phyloP scores from a whole-genome alignment of 2,113 vertebrate genomes.

The rabbit (Oryctolagus cuniculus) region mOryCun1.1 NC_091436.1:40712501-40713000 shows the following conservation, averaged over 20 bases:
- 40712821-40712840: background rate
- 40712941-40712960: background rate
- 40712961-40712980: background rate
- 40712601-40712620: conserved; percentile 20
- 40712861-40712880: background rate
- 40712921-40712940: background rate
- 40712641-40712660: background rate
- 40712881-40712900: background rate
- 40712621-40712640: background rate
- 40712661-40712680: background rate
- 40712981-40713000: background rate
- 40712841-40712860: conserved; percentile 35
- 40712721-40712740: background rate
- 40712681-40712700: background rate
- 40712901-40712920: background rate
- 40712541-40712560: background rate
- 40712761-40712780: background rate
- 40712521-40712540: background rate
- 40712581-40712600: background rate
- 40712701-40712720: background rate
- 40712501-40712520: background rate
- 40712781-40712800: background rate
- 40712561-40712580: background rate
- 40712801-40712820: conserved; percentile 21
- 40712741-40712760: background rate